Evolutionary conservation across 2,797 vertebrate genomes (phyloP), one percentile per base, ranked within the genome.

Genomic region (Argentina silus): DNA sequence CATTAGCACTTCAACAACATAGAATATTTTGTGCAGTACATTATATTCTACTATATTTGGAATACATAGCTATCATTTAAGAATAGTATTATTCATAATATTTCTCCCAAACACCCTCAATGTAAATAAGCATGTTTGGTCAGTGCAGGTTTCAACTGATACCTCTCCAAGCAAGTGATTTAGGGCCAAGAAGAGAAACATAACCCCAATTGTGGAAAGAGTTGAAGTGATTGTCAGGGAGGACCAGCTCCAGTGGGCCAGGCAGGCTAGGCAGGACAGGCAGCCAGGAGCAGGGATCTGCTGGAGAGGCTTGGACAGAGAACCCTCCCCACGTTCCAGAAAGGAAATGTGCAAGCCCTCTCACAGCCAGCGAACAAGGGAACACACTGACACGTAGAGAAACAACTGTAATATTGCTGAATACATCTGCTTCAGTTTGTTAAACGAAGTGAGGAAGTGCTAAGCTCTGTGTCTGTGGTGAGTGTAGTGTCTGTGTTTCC

Each of bases 251-350:
- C 62, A 65, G 51, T 62, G 15, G 19, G 63, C 67, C 74, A 73
- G 68, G 69, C 65, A 75, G 77, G 69, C 71, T 36, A 36, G 57
- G 56, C 36, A 51, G 69, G 68, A 59, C n/a, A 53, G 63, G 42
- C 36, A 59, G 74, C 82, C 79, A 79, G 77, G 45, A 75, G 73
- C 66, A 56, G 43, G 59, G 62, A 75, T 79, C 65, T 78, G 74
- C 66, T 73, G 71, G 75, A 74, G 74, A 80, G 63, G 43, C 45
- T 76, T 81, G 81, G 78, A 77, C 43, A 36, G 61, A 23, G 42
- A 51, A 6, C 0, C 19, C 53, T 69, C 36, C 8, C 57, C 45
- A 4, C 45, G 67, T 70, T 82, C 72, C 74, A 81, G 72, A 47
- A 59, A 73, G 53, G 66, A 81, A 69, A 78, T 73, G 79, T 84